Conservation (phyloP, 2,113 vertebrate genomes). For the Syngnathus scovelli region DNA sequence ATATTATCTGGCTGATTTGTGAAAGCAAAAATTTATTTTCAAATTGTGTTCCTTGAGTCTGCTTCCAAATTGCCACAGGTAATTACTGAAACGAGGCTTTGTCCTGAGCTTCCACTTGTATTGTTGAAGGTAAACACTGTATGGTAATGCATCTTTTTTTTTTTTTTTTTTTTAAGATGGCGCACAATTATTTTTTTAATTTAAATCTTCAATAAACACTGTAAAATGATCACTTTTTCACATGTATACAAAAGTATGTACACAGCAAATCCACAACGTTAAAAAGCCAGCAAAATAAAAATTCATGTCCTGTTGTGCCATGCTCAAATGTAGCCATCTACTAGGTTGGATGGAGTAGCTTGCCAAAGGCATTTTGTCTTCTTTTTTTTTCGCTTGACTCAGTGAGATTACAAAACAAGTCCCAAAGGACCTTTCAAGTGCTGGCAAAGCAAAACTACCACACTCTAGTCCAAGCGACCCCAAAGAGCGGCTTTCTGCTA, state of each 20-base stretch:
- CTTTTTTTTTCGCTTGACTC: slow-evolving; percentile 31
- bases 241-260: too few species aligned
- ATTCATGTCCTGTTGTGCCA: slow-evolving; percentile 27
- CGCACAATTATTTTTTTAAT: too few species aligned
- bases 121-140: background rate
- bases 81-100: background rate
- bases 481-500: slow-evolving; percentile 14
- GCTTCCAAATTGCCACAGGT: background rate
- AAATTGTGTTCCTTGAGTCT: too few species aligned
- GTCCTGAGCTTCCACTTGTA: background rate
- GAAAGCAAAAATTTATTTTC: background rate
- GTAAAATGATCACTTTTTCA: too few species aligned
- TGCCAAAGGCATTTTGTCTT: slow-evolving; percentile 4
- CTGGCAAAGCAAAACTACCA: slow-evolving; percentile 26
- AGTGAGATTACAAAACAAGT: slow-evolving; percentile 41
- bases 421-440: slow-evolving; percentile 36
- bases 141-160: background rate
- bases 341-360: slow-evolving; percentile 10
- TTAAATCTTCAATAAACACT: too few species aligned
- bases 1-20: background rate
- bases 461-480: slow-evolving; percentile 20
- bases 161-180: too few species aligned
- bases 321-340: slow-evolving; percentile 40
- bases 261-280: background rate
- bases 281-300: slow-evolving; percentile 7